Conservation (phyloP, 2,113 vertebrate genomes). For the Tauraco erythrolophus region DNA sequence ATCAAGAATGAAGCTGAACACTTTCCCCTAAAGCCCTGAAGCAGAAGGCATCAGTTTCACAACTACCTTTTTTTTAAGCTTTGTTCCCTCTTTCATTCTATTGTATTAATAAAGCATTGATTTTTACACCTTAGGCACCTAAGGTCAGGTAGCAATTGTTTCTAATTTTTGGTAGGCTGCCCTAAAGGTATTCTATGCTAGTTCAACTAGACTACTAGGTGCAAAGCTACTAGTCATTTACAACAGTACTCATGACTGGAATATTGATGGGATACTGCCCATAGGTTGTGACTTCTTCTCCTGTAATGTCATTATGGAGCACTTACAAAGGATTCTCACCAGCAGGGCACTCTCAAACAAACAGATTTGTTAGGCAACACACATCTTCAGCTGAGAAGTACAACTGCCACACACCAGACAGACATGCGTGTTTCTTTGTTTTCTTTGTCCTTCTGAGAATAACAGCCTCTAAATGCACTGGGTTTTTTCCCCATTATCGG, state of each 20-base stretch:
- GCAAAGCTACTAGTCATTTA: background rate
- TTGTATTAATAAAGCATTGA: conserved; percentile 1
- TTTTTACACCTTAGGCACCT: background rate
- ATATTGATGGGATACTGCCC: background rate
- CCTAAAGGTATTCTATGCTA: background rate
- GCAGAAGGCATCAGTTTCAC: background rate
- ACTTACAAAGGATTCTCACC: background rate
- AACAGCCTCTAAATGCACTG: background rate
- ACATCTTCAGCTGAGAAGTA: background rate
- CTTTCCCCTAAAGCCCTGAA: background rate
- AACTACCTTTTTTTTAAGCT: background rate
- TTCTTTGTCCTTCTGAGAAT: background rate
- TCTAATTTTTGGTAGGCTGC: background rate
- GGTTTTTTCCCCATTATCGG: background rate
- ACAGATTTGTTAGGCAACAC: background rate
- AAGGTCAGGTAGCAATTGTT: background rate
- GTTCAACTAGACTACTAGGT: background rate
- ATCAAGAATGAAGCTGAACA: background rate
- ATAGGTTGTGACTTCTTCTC: background rate
- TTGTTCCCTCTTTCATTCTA: background rate
- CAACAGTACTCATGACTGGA: background rate
- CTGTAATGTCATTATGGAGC: background rate
- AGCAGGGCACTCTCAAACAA: background rate
- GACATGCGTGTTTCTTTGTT: background rate
- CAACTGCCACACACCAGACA: background rate